A percentile compares a stretch with the other conserved stretches of the same genome.
Conservation (phyloP, 1,140 invertebrate genomes). For the Scylla paramamosain region DNA sequence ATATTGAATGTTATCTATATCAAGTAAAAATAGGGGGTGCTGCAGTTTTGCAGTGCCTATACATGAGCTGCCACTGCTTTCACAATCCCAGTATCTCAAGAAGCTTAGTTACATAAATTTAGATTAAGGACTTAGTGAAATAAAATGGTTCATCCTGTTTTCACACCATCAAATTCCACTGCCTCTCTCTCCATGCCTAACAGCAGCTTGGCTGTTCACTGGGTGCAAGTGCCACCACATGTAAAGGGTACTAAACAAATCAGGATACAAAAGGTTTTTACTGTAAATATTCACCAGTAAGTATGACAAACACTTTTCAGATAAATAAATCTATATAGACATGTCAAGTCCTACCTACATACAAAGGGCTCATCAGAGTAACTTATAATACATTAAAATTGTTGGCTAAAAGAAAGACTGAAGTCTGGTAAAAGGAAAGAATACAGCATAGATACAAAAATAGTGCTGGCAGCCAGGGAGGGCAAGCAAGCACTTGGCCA, state of each 20-base stretch:
- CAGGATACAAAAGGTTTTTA: background rate
- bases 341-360: slow-evolving; percentile 2
- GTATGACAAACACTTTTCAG: slow-evolving; percentile 22
- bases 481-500: background rate
- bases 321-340: slow-evolving; percentile 25
- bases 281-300: slow-evolving; percentile 6
- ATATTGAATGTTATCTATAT: too few relatives aligned
- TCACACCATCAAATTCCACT: too few relatives aligned
- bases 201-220: too few relatives aligned
- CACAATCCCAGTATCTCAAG: too few relatives aligned
- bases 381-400: background rate
- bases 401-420: background rate
- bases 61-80: too few relatives aligned
- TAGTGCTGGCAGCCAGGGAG: background rate
- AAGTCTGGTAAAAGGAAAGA: background rate
- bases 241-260: background rate
- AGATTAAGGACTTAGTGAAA: too few relatives aligned
- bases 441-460: background rate
- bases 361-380: background rate
- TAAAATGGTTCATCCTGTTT: too few relatives aligned
- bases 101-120: too few relatives aligned
- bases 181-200: too few relatives aligned
- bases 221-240: background rate
- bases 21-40: too few relatives aligned
- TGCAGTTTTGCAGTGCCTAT: too few relatives aligned